phyloP scores from a whole-genome alignment of 2,888 invertebrate genomes.

The Antheraea yamamai region DNA sequence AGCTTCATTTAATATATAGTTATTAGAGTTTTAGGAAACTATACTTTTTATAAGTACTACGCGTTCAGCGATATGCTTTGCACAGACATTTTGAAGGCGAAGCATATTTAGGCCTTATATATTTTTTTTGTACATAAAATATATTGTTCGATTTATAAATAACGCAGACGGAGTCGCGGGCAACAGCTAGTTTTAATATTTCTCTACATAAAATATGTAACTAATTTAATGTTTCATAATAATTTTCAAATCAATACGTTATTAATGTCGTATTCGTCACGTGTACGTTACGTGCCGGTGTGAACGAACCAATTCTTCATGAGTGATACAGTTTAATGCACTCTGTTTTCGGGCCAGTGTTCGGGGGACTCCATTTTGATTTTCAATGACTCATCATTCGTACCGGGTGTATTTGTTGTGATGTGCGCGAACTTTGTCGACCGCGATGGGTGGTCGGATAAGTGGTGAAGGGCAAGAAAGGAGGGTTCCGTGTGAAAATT shows the following conservation, averaged over 20 bases:
- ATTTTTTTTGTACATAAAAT: no score
- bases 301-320: slow-evolving; percentile 16
- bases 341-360: slow-evolving; percentile 15
- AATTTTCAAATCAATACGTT: no score
- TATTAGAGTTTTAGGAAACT: no score
- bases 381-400: slow-evolving; percentile 16
- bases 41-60: no score
- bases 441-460: background rate
- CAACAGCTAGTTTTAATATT: no score
- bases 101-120: no score
- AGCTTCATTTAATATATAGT: no score
- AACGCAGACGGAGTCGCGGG: no score
- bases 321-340: slow-evolving; percentile 22
- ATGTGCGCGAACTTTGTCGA: slow-evolving; percentile 15
- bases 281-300: slow-evolving; percentile 15
- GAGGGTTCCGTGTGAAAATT: background rate
- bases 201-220: background rate
- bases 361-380: slow-evolving; percentile 15
- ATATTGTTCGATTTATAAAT: no score
- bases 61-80: no score
- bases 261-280: slow-evolving; percentile 4
- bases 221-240: background rate
- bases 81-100: no score
- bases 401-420: slow-evolving; percentile 3
- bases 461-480: background rate